Percentiles rank a stretch among this genome's conserved stretches.
Evolutionary conservation across 2,797 vertebrate genomes (phyloP).

Genomic region (Silurus aristotelis): DNA sequence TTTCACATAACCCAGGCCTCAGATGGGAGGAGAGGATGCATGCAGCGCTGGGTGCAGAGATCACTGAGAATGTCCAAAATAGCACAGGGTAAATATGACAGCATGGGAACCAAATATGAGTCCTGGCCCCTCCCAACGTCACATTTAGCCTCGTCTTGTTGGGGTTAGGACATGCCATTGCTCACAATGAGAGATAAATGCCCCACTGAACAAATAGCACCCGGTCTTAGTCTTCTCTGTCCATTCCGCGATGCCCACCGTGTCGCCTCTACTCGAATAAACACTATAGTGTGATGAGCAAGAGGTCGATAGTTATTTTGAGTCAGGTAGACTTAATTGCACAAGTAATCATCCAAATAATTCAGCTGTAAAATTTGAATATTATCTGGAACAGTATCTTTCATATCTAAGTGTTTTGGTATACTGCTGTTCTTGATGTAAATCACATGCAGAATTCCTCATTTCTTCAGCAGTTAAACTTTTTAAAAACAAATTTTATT

Average conservation of each 20-base stretch:
- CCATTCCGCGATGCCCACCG: slow-evolving; percentile 12
- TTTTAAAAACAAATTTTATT: neutral
- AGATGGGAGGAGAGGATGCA: slow-evolving; percentile 77
- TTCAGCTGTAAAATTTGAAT: neutral
- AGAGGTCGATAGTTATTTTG: neutral
- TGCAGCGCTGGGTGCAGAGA: slow-evolving; percentile 78
- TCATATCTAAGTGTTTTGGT: neutral
- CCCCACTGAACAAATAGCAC: slow-evolving; percentile 55
- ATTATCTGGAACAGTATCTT: neutral
- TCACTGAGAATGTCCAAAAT: slow-evolving; percentile 78
- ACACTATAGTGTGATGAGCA: slow-evolving; percentile 25
- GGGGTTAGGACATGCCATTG: slow-evolving; percentile 53
- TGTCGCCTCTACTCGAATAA: slow-evolving; percentile 33
- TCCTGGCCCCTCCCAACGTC: slow-evolving; percentile 65
- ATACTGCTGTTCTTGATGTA: neutral
- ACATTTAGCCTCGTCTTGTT: slow-evolving; percentile 56
- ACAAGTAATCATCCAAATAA: neutral
- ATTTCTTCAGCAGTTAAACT: neutral
- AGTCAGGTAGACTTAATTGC: neutral
- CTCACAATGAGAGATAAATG: slow-evolving; percentile 56
- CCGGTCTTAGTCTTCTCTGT: slow-evolving; percentile 27
- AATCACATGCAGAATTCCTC: neutral
- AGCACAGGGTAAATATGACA: slow-evolving; percentile 84
- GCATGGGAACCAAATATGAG: slow-evolving; percentile 84
- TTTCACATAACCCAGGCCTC: slow-evolving; percentile 96